Base-by-base conservation (phyloP, 2,888 invertebrate genomes). In the Phyllotreta cruciferae region DNA sequence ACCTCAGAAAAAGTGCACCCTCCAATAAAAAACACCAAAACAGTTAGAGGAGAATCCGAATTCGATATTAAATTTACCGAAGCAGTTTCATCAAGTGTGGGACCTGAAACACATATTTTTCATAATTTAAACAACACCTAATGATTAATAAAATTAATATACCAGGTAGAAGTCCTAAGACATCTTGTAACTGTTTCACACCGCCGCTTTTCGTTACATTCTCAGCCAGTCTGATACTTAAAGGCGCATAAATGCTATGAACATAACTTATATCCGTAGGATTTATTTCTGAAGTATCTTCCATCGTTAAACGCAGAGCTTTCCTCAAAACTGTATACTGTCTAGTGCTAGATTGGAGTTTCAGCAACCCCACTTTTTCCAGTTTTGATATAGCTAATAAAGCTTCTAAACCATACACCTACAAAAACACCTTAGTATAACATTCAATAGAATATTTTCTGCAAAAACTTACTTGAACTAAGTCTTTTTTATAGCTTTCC, bases 1-100 rank as follows among this genome's bases (percentile, higher is more conserved):
- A 80, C 81, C 75, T 99, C 99, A 1, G 97, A 94, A 82, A 91
- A 95, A 0, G 98, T 99, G 78, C 97, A 94, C 0, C 99, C 99
- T 3, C 99, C 99, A 10, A 99, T 89, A 78, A 98, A 97, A 80
- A 97, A 95, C 0, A 99, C 94, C 0, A 98, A 83, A 6, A 96
- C 89, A 1, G 95, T 90, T 69, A 85, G 84, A 0, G 89, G 86
- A 41, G 85, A 85, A 70, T 90, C 87, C 1, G 74, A 66, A 61
- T 73, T 75, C 45, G 0, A 82, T 75, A 69, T 56, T 39, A 58
- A 0, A 80, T 82, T 58, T 8, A 75, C 66, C 13, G 71, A 53
- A 7, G 88, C 88, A 0, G 87, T 84, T 73, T 89, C 89, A 73
- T 90, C 90, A 37, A 90, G 80, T 0, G 87, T 86, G 0, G 90